Conservation (phyloP, 2,797 vertebrate genomes). For the Neoniphon sammara region DNA sequence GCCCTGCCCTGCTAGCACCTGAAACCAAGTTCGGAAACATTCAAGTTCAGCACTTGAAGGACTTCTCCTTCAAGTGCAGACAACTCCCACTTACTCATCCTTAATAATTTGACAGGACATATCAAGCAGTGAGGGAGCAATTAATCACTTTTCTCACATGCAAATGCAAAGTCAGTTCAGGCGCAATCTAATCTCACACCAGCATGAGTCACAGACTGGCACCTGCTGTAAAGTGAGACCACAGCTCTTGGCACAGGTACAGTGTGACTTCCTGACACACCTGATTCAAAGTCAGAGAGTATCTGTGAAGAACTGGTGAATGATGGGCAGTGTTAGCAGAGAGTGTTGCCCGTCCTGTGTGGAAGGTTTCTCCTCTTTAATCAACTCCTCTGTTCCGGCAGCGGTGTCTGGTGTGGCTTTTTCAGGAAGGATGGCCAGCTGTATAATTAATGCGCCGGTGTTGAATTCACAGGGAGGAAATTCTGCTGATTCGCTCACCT, state of each 20-base stretch:
- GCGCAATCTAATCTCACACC: not conserved
- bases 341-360: not conserved
- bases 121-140: no score
- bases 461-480: constrained; percentile 49
- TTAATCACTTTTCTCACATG: no score
- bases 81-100: no score
- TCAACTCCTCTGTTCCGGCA: constrained; percentile 20
- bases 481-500: constrained; percentile 42
- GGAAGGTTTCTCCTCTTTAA: constrained; percentile 13
- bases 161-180: no score
- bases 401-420: constrained; percentile 8
- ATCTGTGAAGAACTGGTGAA: not conserved
- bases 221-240: not conserved
- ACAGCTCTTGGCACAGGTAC: not conserved
- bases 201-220: not conserved
- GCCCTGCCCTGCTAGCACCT: no score
- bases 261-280: not conserved
- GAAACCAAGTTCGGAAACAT: no score
- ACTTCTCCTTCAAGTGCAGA: no score
- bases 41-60: no score
- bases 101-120: no score
- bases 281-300: not conserved
- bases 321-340: not conserved
- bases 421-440: constrained; percentile 15
- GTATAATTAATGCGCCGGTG: constrained; percentile 49